phyloP scores from a whole-genome alignment of 2,113 vertebrate genomes.

The Datnioides undecimradiatus region DNA sequence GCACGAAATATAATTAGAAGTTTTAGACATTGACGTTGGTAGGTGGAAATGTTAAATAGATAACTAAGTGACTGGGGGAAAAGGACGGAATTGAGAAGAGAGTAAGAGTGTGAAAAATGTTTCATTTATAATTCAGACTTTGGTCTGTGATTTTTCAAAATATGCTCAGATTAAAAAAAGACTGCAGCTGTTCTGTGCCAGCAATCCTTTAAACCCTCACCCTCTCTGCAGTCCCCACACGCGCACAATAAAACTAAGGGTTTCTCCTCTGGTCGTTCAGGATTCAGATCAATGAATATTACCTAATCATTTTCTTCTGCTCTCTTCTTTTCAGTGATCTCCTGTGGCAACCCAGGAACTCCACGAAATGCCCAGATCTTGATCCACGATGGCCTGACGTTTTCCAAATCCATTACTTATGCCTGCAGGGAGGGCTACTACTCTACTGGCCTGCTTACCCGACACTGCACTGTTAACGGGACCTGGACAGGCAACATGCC shows the following conservation, averaged over 20 bases:
- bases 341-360: slow-evolving; percentile 96
- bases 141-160: background rate
- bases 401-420: slow-evolving; percentile 94
- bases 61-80: slow-evolving; percentile 23
- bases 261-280: background rate
- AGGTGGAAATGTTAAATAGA: background rate
- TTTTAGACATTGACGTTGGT: background rate
- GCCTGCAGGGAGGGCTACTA: slow-evolving; percentile 95
- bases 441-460: slow-evolving; percentile 91
- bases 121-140: slow-evolving; percentile 35
- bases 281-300: background rate
- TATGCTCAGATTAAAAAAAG: background rate
- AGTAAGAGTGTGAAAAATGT: background rate
- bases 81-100: background rate
- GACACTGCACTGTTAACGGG: slow-evolving; percentile 95
- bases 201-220: too few species aligned
- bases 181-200: background rate
- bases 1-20: background rate
- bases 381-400: slow-evolving; percentile 91
- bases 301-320: background rate
- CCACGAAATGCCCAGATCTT: slow-evolving; percentile 91
- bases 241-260: background rate
- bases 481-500: slow-evolving; percentile 95
- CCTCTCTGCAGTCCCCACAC: background rate
- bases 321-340: slow-evolving; percentile 86